Evolutionary conservation across 2,113 vertebrate genomes (phyloP), one percentile per base, ranked within the genome.

Genomic region (Nesoenas mayeri): DNA sequence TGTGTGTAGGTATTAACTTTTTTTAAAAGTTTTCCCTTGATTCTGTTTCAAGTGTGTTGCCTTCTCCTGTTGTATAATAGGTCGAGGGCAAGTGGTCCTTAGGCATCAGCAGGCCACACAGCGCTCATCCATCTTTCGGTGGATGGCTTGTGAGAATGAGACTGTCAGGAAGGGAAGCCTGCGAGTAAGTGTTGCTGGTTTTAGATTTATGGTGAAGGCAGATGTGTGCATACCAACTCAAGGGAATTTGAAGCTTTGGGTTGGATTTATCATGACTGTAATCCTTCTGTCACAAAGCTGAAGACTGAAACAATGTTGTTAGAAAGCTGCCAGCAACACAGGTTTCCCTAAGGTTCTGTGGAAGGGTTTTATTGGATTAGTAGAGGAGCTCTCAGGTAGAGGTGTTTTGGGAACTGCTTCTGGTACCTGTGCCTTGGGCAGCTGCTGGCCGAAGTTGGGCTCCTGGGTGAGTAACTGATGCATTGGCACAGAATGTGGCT

Each of bases 211-310:
- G 74, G 82, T 84, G 62, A 44, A 42, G 58, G 34, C 67, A 24
- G 21, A 66, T 71, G 40, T 36, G 31, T 36, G 50, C 29, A 14
- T 81, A 53, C 40, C 53, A 88, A 8, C 36, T 79, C 7, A 1
- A 84, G 44, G 72, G 77, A 93, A 73, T 86, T 84, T 89, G 84
- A 93, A 73, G 36, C 42, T 25, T 13, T 81, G 26, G 4, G 5
- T 81, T 22, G 44, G 31, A 38, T 62, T 85, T 85, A 77, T 88
- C 57, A 21, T 82, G 75, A 34, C 66, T 44, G 38, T 72, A 84
- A 91, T 91, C 91, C 91, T 88, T 93, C 66, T 78, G 51, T 88
- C 87, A 77, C 70, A 81, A 88, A 91, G 53, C 60, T 77, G 82
- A 89, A 88, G 65, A 67, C 44, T 66, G 85, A 87, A 89, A 91